Conservation (phyloP, 1,140 invertebrate genomes). For the Mercenaria mercenaria region DNA sequence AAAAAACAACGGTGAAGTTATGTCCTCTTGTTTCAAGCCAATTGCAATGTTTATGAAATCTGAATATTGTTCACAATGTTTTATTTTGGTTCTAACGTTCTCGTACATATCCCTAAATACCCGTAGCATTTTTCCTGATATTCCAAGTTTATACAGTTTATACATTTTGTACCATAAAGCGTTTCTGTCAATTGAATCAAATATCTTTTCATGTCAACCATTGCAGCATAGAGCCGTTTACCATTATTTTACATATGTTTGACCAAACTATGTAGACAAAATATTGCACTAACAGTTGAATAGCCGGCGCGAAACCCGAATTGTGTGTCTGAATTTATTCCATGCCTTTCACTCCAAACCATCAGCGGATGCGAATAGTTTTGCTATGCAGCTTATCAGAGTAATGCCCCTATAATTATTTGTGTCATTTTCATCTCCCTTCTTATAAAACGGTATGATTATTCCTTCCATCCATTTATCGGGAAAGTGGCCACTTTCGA, state of each 20-base stretch:
- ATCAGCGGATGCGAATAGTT: slow-evolving; percentile 59
- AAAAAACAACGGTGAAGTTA: no score
- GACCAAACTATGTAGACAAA: neutral
- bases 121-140: no score
- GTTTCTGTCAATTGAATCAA: no score
- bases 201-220: slow-evolving; percentile 22
- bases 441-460: slow-evolving; percentile 63
- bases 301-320: slow-evolving; percentile 56
- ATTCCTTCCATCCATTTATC: slow-evolving; percentile 52
- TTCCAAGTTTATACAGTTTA: no score
- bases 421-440: slow-evolving; percentile 47
- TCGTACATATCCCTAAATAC: no score
- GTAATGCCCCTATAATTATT: slow-evolving; percentile 69
- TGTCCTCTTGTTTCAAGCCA: no score
- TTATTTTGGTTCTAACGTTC: no score
- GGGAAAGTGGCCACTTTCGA: slow-evolving; percentile 59
- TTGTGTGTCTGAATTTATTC: slow-evolving; percentile 63
- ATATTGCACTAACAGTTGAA: slow-evolving; percentile 57
- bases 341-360: slow-evolving; percentile 29
- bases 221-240: slow-evolving; percentile 10
- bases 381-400: slow-evolving; percentile 47
- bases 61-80: no score
- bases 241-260: neutral
- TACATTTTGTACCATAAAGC: no score
- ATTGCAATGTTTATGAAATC: no score